Percentiles rank a stretch among this genome's conserved stretches.
Conservation (phyloP, 2,888 invertebrate genomes). For the Cantharis rufa region DNA sequence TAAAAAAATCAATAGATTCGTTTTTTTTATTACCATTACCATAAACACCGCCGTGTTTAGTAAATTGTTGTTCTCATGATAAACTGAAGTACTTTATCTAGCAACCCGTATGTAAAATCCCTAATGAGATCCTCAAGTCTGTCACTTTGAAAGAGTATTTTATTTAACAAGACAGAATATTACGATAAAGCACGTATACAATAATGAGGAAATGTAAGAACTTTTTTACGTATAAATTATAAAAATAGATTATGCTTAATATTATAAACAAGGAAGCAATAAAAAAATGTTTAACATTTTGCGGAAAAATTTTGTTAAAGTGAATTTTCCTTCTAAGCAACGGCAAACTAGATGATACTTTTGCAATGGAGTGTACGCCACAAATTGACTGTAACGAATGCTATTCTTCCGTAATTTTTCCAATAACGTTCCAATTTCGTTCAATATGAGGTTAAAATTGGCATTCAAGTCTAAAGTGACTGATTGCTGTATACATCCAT, state of each 20-base stretch:
- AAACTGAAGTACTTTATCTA: constrained; percentile 21
- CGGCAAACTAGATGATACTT: constrained; percentile 9
- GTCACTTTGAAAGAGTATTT: constrained; percentile 24
- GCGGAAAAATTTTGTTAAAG: not conserved
- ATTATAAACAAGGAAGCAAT: not conserved
- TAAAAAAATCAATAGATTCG: not conserved
- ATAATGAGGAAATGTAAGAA: constrained; percentile 15
- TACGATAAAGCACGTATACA: constrained; percentile 21
- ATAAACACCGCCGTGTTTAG: not conserved
- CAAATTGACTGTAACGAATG: constrained; percentile 53
- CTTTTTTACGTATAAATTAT: not conserved
- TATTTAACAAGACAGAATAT: constrained; percentile 20
- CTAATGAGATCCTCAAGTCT: constrained; percentile 29
- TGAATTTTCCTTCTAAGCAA: not conserved
- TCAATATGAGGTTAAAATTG: constrained; percentile 34
- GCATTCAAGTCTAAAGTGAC: constrained; percentile 7
- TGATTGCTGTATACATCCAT: not conserved
- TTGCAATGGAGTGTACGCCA: constrained; percentile 43
- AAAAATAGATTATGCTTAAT: not conserved
- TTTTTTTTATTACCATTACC: not conserved
- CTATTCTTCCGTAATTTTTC: constrained; percentile 52
- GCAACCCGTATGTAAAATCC: constrained; percentile 29
- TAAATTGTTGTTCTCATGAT: constrained; percentile 17
- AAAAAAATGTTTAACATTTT: not conserved
- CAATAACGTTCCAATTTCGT: constrained; percentile 51